Percentiles rank a stretch among this genome's conserved stretches.
These are phyloP conservation scores for Phaedon cochleariae DNA, from an alignment of 2,888 invertebrate genomes.

Conservation along the genomic window DNA sequence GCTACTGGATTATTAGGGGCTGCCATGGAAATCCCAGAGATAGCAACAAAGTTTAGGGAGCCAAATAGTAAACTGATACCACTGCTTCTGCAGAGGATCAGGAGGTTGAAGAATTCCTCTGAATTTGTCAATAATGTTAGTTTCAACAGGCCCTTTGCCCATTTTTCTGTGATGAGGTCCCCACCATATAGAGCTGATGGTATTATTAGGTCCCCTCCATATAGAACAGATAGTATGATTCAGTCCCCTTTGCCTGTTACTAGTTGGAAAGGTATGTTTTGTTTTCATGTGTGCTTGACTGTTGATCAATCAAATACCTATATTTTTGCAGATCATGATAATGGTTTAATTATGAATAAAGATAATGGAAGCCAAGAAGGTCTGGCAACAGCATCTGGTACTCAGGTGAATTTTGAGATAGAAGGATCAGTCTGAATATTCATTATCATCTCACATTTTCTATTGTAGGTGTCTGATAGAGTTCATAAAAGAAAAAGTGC, in stretches of 20 bases:
- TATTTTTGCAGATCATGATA: constrained; percentile 31
- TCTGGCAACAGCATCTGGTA: constrained; percentile 25
- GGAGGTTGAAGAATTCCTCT: constrained; percentile 66
- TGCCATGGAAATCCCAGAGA: constrained; percentile 97
- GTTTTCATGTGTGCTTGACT: too few relatives aligned
- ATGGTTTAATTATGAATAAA: constrained; percentile 39
- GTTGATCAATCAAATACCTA: neutral
- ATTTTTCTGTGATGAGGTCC: constrained; percentile 59
- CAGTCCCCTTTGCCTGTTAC: constrained; percentile 34
- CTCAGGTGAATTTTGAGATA: constrained; percentile 27
- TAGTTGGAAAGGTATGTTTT: constrained; percentile 40
- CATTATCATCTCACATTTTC: neutral
- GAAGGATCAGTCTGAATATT: neutral
- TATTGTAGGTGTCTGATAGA: constrained; percentile 30
- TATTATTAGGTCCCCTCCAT: constrained; percentile 42
- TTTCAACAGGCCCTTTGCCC: constrained; percentile 67
- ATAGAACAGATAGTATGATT: constrained; percentile 46
- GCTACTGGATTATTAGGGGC: constrained; percentile 93
- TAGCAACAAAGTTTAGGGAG: constrained; percentile 87
- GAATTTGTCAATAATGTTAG: constrained; percentile 48
- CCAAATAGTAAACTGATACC: constrained; percentile 88
- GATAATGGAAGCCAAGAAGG: constrained; percentile 18
- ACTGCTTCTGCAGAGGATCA: constrained; percentile 84
- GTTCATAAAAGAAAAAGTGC: constrained; percentile 26
- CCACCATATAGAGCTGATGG: constrained; percentile 49